A percentile compares a stretch with the other conserved stretches of the same genome.
Conservation (phyloP, 2,888 invertebrate species). For the Sminthurides aquaticus region DNA sequence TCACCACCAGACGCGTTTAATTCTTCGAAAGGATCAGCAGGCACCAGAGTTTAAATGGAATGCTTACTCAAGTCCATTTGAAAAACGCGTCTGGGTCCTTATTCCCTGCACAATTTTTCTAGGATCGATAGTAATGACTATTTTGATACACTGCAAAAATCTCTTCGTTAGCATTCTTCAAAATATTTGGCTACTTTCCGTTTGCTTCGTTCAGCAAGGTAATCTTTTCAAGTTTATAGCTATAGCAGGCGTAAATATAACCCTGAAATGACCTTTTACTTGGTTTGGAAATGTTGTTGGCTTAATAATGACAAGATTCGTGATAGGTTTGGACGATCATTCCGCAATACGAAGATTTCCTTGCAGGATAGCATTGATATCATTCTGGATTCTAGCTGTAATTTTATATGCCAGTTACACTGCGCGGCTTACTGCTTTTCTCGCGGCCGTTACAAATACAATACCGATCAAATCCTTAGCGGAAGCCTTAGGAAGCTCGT, state of each 20-base stretch:
- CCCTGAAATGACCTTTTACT: too few species aligned
- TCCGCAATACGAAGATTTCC: conserved; percentile 30
- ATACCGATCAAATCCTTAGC: conserved; percentile 33
- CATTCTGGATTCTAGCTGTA: conserved; percentile 39
- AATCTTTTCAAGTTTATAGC: too few species aligned
- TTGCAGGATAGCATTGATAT: conserved; percentile 33
- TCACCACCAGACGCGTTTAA: conserved; percentile 36
- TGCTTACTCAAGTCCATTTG: conserved; percentile 37
- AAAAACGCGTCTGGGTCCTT: conserved; percentile 35
- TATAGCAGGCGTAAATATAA: too few species aligned
- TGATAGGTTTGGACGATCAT: conserved; percentile 38
- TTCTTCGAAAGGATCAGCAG: conserved; percentile 37
- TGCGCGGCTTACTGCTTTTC: conserved; percentile 37
- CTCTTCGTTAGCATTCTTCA: conserved; percentile 27
- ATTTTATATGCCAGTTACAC: conserved; percentile 38
- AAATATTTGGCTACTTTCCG: conserved; percentile 35
- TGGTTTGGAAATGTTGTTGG: too few species aligned
- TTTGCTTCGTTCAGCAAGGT: conserved; percentile 40
- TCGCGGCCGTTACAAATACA: conserved; percentile 33
- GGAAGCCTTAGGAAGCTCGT: conserved; percentile 30
- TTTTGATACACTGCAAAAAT: background rate
- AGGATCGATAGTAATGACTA: conserved; percentile 17
- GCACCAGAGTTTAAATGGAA: conserved; percentile 35
- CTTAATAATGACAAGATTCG: too few species aligned
- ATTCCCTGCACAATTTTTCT: conserved; percentile 29